These are phyloP conservation scores for Drosophila subobscura DNA, from an alignment of 1,140 invertebrate species.

Conservation along the genomic window DNA sequence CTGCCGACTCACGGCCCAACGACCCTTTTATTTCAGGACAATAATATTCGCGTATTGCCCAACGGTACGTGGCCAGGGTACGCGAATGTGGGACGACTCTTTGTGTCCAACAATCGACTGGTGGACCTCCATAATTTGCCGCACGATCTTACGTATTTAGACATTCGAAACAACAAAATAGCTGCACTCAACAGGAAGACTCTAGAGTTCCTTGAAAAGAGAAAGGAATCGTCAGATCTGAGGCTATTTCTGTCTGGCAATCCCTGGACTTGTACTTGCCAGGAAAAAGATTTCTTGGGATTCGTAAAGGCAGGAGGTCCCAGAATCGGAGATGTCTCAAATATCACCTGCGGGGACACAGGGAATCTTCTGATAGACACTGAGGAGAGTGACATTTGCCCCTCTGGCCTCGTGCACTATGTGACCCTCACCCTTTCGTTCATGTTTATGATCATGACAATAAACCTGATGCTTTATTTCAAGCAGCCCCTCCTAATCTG, in stretches of 20 bases:
- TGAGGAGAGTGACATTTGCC: constrained; percentile 20
- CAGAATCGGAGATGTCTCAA: constrained; percentile 9
- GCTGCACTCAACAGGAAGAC: background rate
- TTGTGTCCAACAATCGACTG: too few species aligned
- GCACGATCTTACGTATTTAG: constrained; percentile 4
- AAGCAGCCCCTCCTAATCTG: constrained; percentile 23
- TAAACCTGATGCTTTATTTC: constrained; percentile 24
- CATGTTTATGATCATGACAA: background rate
- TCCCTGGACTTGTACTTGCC: constrained; percentile 30
- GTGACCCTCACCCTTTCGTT: constrained; percentile 10
- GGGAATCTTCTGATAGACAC: constrained; percentile 10
- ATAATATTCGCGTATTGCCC: too few species aligned
- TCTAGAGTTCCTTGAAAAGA: background rate
- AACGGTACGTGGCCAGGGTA: too few species aligned
- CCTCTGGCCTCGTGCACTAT: constrained; percentile 18
- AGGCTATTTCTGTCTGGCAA: constrained; percentile 10
- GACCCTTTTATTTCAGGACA: too few species aligned
- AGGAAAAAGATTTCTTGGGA: constrained; percentile 8
- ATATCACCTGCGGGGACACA: constrained; percentile 3
- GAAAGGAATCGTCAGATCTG: background rate
- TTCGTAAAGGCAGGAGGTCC: too few species aligned
- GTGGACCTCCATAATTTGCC: too few species aligned
- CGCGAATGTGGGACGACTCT: too few species aligned
- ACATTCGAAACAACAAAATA: constrained; percentile 19
- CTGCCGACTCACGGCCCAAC: too few species aligned